A percentile compares a stretch with the other conserved stretches of the same genome.
Evolutionary conservation across 2,113 vertebrate species (phyloP).

Genomic region (Elgaria multicarinata): DNA sequence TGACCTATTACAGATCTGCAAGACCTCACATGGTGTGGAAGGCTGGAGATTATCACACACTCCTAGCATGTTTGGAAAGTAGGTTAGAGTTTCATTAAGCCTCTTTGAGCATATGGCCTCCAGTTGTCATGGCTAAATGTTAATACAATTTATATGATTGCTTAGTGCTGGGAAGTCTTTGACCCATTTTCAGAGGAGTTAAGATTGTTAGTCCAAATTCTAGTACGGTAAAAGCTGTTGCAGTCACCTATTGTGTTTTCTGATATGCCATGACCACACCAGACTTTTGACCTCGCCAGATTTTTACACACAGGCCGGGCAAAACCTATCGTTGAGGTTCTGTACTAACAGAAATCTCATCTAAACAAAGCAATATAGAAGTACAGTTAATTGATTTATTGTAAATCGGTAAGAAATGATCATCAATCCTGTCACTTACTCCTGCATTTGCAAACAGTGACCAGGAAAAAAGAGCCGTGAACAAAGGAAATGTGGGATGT

Average conservation of each 20-base stretch:
- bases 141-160: conserved; percentile 19
- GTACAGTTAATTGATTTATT: conserved; percentile 56
- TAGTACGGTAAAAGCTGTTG: neutral
- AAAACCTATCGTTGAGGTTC: neutral
- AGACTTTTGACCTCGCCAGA: neutral
- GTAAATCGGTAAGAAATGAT: conserved; percentile 28
- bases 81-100: neutral
- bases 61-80: conserved; percentile 1
- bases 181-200: conserved; percentile 43
- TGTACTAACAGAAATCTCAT: neutral
- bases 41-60: conserved; percentile 8
- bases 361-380: conserved; percentile 18
- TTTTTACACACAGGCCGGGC: neutral
- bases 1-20: neutral
- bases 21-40: rapidly evolving
- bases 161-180: conserved; percentile 35
- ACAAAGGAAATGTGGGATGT: neutral
- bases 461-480: neutral
- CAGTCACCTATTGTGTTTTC: neutral
- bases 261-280: neutral
- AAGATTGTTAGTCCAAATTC: conserved; percentile 24
- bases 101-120: neutral
- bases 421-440: conserved; percentile 29
- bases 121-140: neutral
- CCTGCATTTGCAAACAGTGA: conserved; percentile 24